These are phyloP conservation scores for Stichopus chloronotus DNA, from an alignment of 35 echinoderm and acorn worm species.

Conservation along the genomic window DNA sequence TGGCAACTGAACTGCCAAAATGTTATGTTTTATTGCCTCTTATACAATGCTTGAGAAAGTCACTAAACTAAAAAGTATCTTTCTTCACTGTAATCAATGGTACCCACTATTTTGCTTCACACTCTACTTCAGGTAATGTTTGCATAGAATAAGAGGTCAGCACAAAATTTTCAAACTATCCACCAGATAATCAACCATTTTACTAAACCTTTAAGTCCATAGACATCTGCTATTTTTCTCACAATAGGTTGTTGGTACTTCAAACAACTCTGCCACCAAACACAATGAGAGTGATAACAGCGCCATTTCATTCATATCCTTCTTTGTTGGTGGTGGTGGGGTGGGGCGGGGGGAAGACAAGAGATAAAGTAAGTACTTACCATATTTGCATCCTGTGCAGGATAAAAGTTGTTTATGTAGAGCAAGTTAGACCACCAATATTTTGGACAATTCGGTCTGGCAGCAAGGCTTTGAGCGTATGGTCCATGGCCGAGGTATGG, in stretches of 20 bases:
- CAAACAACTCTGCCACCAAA: not conserved
- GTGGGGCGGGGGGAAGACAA: too few relatives aligned
- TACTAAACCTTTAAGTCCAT: not conserved
- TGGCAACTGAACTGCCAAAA: too few relatives aligned
- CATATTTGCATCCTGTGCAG: not conserved
- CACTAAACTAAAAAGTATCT: too few relatives aligned
- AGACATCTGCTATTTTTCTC: not conserved
- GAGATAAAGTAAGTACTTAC: not conserved
- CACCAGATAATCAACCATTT: not conserved
- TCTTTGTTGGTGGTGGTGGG: too few relatives aligned
- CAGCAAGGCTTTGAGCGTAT: not conserved
- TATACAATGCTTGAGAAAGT: too few relatives aligned
- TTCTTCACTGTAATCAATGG: too few relatives aligned
- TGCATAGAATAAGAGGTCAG: too few relatives aligned
- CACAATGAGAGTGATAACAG: not conserved
- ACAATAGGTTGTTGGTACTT: not conserved
- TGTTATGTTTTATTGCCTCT: too few relatives aligned
- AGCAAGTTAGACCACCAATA: conserved; percentile 63
- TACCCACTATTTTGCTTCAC: too few relatives aligned
- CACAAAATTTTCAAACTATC: too few relatives aligned
- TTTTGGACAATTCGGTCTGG: conserved; percentile 18
- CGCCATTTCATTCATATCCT: too few relatives aligned
- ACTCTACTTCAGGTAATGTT: too few relatives aligned
- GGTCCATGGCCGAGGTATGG: conserved; percentile 56
- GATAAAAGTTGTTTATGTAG: conserved; percentile 70